phyloP scores from a whole-genome alignment of 2,797 vertebrate species.

The Peromyscus melanophrys region DNA sequence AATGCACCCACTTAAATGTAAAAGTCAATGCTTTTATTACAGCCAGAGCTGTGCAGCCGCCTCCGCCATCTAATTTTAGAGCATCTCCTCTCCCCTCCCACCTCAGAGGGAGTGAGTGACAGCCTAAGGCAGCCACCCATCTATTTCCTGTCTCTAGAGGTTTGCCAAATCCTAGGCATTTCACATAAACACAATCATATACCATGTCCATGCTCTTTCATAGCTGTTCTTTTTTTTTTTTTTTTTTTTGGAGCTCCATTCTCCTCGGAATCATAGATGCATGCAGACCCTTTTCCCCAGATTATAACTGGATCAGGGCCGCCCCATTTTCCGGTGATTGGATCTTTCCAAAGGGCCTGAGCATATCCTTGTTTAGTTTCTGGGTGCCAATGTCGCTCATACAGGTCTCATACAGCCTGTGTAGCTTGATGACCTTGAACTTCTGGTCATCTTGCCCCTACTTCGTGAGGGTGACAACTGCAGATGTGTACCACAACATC shows the following conservation, averaged over 20 bases:
- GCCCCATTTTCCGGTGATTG: too few relatives aligned
- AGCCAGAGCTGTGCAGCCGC: neutral
- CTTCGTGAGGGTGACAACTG: neutral
- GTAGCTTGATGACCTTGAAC: neutral
- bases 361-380: too few relatives aligned
- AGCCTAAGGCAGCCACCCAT: neutral
- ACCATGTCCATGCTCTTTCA: neutral
- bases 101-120: neutral
- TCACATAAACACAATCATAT: neutral
- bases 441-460: neutral
- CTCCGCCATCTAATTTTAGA: conserved; percentile 3
- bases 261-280: too few relatives aligned
- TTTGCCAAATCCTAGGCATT: neutral
- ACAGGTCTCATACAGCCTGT: neutral
- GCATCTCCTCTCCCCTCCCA: neutral
- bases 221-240: neutral
- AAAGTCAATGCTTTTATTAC: neutral
- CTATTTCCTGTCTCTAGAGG: conserved; percentile 31
- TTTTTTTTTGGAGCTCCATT: neutral
- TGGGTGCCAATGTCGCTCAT: too few relatives aligned
- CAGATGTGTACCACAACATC: neutral
- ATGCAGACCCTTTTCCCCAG: too few relatives aligned
- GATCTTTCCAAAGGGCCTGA: too few relatives aligned
- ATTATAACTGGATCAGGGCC: too few relatives aligned
- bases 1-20: neutral